Base-by-base conservation (phyloP, 2,113 vertebrate genomes). In the Macquaria australasica region DNA sequence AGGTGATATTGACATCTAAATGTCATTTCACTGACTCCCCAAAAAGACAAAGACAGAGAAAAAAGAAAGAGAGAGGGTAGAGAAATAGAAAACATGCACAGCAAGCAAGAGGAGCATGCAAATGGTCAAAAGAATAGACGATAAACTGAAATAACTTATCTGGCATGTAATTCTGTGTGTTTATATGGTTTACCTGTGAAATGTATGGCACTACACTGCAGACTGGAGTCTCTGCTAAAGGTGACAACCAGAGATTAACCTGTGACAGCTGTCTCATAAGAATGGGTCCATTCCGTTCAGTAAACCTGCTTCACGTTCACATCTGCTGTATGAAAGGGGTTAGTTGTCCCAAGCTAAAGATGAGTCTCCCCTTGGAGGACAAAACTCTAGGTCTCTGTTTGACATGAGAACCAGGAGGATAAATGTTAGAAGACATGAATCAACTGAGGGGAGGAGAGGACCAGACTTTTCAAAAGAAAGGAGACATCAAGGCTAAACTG, bases 391-490 rank as follows among this genome's bases (percentile, higher is more conserved):
- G 66, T 60, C 51, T 71, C 43, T 72, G 11, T 72, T 73, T 72
- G 51, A 82, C 58, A 48, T 15, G n/a, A 53, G 20, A 37, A 25
- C 8, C 45, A 37, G n/a, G 7, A 34, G 1, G 28, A 31, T 31
- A 59, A 74, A 81, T 55, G 45, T 62, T 73, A 68, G 1, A 16
- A 77, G 48, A 66, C 8, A 75, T 62, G 25, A 78, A 72, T 73
- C 78, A 71, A 34, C 8, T 12, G n/a, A 67, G 21, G 51, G 56
- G 31, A 66, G 41, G 12, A 72, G 45, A 66, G 34, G 9, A 58
- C 6, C 23, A 34, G 76, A 70, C 43, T 66, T 89, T 41, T 50
- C 64, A 39, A 72, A 68, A 79, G 51, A 73, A 64, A 73, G 25
- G 21, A 73, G 39, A 58, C 41, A 64, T 71, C 69, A 43, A 73